A percentile compares a stretch with the other conserved stretches of the same genome.
Evolutionary conservation across 2,113 vertebrate genomes (phyloP).

Genomic region (Oncorhynchus keta): DNA sequence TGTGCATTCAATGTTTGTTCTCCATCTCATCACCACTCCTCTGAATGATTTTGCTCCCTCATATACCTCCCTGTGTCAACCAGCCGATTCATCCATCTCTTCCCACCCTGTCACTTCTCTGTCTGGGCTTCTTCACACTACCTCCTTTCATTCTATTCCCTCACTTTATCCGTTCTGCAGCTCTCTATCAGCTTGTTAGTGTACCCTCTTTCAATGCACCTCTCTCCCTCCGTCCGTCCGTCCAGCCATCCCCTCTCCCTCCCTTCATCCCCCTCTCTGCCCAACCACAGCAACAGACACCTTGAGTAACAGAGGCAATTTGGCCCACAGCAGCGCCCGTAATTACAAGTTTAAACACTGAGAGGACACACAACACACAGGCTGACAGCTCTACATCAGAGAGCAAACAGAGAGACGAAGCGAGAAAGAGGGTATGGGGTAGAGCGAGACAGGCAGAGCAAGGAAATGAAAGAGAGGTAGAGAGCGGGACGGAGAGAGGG

Average conservation of each 20-base stretch:
- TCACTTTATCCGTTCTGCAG: not conserved
- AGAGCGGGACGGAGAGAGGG: not conserved
- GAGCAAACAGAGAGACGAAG: not conserved
- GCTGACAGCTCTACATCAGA: not conserved
- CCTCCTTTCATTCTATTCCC: too few relatives aligned
- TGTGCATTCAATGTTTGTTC: too few relatives aligned
- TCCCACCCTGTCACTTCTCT: not conserved
- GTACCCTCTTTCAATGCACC: not conserved
- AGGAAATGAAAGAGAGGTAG: not conserved
- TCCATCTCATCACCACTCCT: not conserved
- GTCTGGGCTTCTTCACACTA: too few relatives aligned
- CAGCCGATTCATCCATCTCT: too few relatives aligned
- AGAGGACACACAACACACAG: not conserved
- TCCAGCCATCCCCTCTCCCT: too few relatives aligned
- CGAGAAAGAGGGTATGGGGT: not conserved
- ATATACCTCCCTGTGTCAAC: not conserved
- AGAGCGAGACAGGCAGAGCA: not conserved
- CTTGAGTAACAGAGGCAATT: not conserved
- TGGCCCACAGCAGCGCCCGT: not conserved
- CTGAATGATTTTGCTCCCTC: too few relatives aligned
- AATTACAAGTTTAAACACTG: conserved; percentile 4
- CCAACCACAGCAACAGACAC: not conserved
- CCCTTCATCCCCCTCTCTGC: too few relatives aligned
- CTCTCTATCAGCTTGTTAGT: not conserved
- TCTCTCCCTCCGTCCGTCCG: too few relatives aligned